phyloP scores from a whole-genome alignment of 1,140 invertebrate species.

The Lepidurus packardi region DNA sequence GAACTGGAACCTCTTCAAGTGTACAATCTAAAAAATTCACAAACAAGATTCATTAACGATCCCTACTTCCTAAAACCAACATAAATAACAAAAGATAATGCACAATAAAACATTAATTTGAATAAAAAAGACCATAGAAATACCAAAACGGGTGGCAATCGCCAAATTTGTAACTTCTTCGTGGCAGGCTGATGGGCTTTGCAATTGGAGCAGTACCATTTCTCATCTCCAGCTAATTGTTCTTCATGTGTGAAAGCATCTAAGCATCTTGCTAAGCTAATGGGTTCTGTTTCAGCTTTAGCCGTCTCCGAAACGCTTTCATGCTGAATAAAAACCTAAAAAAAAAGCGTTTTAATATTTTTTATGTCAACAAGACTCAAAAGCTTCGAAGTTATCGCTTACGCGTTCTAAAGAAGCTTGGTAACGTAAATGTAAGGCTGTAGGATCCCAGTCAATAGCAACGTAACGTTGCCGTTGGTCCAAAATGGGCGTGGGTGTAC shows the following conservation, averaged over 20 bases:
- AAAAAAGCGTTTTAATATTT: constrained; percentile 30
- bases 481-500: constrained; percentile 49
- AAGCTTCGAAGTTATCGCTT: constrained; percentile 35
- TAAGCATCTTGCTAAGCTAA: constrained; percentile 70
- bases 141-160: constrained; percentile 76
- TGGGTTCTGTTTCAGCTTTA: constrained; percentile 65
- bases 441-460: constrained; percentile 84
- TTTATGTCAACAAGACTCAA: constrained; percentile 11
- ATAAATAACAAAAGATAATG: constrained; percentile 27
- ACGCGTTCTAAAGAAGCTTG: constrained; percentile 73
- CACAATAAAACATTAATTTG: constrained; percentile 39
- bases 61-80: constrained; percentile 23
- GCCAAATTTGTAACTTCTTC: constrained; percentile 85
- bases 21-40: constrained; percentile 64
- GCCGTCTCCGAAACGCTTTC: constrained; percentile 60
- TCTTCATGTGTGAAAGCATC: constrained; percentile 80
- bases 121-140: constrained; percentile 42
- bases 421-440: constrained; percentile 79
- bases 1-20: constrained; percentile 82
- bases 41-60: not conserved
- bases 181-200: constrained; percentile 71
- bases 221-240: constrained; percentile 64
- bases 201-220: constrained; percentile 77
- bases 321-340: constrained; percentile 63
- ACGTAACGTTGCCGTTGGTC: constrained; percentile 49